Conservation (phyloP, 2,888 invertebrate genomes). For the Drosophila flavopinicola region DNA sequence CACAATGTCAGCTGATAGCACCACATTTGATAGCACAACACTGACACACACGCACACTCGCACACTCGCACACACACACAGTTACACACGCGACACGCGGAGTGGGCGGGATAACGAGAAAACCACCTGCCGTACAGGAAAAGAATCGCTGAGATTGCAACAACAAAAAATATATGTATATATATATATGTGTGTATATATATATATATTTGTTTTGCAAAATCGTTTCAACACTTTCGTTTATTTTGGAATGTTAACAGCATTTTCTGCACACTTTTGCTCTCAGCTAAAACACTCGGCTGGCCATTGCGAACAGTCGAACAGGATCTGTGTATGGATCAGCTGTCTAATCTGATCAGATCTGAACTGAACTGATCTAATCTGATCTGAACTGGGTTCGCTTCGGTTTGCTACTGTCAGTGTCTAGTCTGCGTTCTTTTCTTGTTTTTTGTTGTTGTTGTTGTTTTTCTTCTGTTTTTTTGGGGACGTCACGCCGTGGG, state of each 20-base stretch:
- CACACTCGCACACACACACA: constrained; percentile 11
- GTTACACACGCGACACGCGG: constrained; percentile 39
- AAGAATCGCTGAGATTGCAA: constrained; percentile 25
- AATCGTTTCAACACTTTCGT: constrained; percentile 48
- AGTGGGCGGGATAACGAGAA: background rate
- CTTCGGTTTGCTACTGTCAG: constrained; percentile 64
- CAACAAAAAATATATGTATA: constrained; percentile 1
- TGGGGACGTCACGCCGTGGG: constrained; percentile 75
- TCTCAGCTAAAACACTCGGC: constrained; percentile 13
- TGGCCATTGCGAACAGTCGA: constrained; percentile 28
- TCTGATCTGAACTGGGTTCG: constrained; percentile 44
- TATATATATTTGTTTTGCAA: constrained; percentile 6
- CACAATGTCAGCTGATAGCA: constrained; percentile 49
- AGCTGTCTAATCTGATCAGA: constrained; percentile 10
- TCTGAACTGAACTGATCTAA: constrained; percentile 19
- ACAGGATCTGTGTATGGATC: constrained; percentile 24
- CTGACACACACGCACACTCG: constrained; percentile 9
- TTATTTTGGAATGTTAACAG: constrained; percentile 59
- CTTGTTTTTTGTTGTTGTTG: no score
- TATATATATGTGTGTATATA: constrained; percentile 4
- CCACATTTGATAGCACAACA: constrained; percentile 37
- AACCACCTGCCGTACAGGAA: constrained; percentile 26
- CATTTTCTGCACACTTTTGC: constrained; percentile 51
- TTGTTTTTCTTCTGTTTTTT: no score
- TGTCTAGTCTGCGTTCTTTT: constrained; percentile 65